phyloP scores from a whole-genome alignment of 1,140 invertebrate genomes.

The Drosophila hydei region DNA sequence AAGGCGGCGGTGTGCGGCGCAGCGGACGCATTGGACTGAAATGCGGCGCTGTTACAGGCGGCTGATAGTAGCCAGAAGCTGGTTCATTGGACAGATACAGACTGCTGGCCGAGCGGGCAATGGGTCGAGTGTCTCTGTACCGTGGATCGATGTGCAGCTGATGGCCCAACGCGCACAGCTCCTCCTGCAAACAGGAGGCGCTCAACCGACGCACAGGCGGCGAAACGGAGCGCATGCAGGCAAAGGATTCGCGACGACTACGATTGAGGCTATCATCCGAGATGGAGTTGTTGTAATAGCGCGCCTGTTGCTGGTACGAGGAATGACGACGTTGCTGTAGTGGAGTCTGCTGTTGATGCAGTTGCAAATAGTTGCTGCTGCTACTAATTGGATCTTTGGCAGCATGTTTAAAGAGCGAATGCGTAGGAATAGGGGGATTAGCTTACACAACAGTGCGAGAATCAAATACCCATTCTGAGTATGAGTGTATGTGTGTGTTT shows the following conservation, averaged over 20 bases:
- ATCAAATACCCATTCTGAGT: background rate
- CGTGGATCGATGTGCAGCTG: slow-evolving; percentile 82
- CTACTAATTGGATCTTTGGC: slow-evolving; percentile 46
- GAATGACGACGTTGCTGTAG: slow-evolving; percentile 76
- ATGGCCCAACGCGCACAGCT: slow-evolving; percentile 73
- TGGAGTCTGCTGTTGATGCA: slow-evolving; percentile 49
- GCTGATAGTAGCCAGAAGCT: slow-evolving; percentile 42
- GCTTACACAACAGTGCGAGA: slow-evolving; percentile 57
- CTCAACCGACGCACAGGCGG: slow-evolving; percentile 74
- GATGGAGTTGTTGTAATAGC: slow-evolving; percentile 70
- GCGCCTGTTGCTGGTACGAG: slow-evolving; percentile 65
- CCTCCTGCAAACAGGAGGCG: slow-evolving; percentile 81
- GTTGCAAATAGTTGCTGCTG: slow-evolving; percentile 49
- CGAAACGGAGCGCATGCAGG: slow-evolving; percentile 67
- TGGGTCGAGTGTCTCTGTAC: slow-evolving; percentile 78
- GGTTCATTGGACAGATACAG: slow-evolving; percentile 71
- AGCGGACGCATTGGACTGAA: slow-evolving; percentile 72
- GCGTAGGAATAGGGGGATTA: slow-evolving; percentile 49
- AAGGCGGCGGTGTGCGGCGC: slow-evolving; percentile 72
- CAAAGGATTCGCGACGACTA: slow-evolving; percentile 77
- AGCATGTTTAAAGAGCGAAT: slow-evolving; percentile 40
- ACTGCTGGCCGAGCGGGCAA: slow-evolving; percentile 77
- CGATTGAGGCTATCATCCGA: slow-evolving; percentile 80
- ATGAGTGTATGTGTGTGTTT: slow-evolving; percentile 18
- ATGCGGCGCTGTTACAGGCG: slow-evolving; percentile 32